phyloP scores from a whole-genome alignment of 2,797 vertebrate species.

The Tenualosa thibaudeaui region DNA sequence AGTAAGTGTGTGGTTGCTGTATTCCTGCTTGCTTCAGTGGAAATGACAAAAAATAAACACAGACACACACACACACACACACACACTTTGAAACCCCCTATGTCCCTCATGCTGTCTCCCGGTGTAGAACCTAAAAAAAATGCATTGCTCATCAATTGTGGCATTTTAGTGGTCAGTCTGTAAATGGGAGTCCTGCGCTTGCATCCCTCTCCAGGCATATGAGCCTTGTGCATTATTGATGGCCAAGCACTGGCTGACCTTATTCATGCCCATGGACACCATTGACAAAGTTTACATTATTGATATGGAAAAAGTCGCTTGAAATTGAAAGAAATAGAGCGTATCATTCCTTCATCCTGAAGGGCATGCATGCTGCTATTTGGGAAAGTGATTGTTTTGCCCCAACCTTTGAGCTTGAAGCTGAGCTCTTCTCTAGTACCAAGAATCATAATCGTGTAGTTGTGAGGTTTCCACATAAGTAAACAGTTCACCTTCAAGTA shows the following conservation, averaged over 20 bases:
- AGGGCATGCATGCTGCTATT: background rate
- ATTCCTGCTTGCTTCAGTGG: slow-evolving; percentile 23
- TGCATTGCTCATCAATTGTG: slow-evolving; percentile 33
- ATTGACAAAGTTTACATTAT: slow-evolving; percentile 48
- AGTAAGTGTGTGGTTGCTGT: background rate
- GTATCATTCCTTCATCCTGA: background rate
- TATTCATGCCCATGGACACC: slow-evolving; percentile 49
- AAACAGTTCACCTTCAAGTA: background rate
- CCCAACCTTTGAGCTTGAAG: background rate
- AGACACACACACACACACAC: background rate
- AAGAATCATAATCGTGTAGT: background rate
- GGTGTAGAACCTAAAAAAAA: background rate
- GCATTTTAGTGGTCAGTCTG: slow-evolving; percentile 52
- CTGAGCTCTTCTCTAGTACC: background rate
- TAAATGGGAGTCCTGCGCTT: slow-evolving; percentile 48
- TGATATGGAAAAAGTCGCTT: slow-evolving; percentile 40
- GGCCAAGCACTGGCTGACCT: slow-evolving; percentile 50
- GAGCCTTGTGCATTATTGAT: slow-evolving; percentile 56
- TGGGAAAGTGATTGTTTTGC: background rate
- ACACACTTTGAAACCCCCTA: background rate
- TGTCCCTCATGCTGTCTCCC: slow-evolving; percentile 23
- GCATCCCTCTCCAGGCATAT: slow-evolving; percentile 44
- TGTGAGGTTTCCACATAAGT: background rate
- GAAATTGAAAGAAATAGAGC: slow-evolving; percentile 29
- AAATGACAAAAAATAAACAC: background rate